Base-by-base conservation (phyloP, 2,888 invertebrate genomes). In the Zootermopsis nevadensis region DNA sequence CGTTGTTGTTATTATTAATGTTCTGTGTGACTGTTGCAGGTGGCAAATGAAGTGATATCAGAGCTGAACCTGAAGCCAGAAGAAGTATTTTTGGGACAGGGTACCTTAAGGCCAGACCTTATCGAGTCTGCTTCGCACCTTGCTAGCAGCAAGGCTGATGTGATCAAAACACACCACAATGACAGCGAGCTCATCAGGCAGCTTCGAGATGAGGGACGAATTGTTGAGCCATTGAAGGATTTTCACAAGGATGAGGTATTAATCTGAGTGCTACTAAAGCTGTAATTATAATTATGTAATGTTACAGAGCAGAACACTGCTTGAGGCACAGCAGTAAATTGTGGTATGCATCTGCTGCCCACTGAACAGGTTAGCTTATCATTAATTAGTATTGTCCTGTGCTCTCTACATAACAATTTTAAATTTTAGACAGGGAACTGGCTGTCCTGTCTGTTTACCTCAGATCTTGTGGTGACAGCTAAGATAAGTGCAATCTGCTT, bases 101-200 rank as follows among this genome's bases (percentile, higher is more conserved):
- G 99, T 84, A 99, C 99, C 0, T 93, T 99, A 30, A 91, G 99
- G 89, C 99, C 99, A 67, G 99, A 99, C 91, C 92, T 99, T 87
- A 99, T 99, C 88, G 99, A 99, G 91, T 99, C 98, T 27, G 99
- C 99, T 12, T 98, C 98, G 3, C 90, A 92, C 84, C 88, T 97
- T 87, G 97, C 94, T 85, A 98, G 96, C 86, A 92, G 89, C 87
- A 96, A 96, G 91, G 99, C 99, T 0, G 97, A 98, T 87, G 96
- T 96, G 42, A 99, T 99, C 88, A 99, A 99, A 91, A 99, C 99
- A 38, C 99, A 99, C 90, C 99, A 99, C 92, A 99, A 99, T 90
- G 99, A 99, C 90, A 98, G 98, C 22, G 98, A 97, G 88, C 92
- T 99, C 83, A 98, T 99, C 83, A 91, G 98, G 84, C 92, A 93